Evolutionary conservation across 2,888 invertebrate genomes (phyloP), one percentile per base, ranked within the genome.

Genomic region (Hydraecia micacea): DNA sequence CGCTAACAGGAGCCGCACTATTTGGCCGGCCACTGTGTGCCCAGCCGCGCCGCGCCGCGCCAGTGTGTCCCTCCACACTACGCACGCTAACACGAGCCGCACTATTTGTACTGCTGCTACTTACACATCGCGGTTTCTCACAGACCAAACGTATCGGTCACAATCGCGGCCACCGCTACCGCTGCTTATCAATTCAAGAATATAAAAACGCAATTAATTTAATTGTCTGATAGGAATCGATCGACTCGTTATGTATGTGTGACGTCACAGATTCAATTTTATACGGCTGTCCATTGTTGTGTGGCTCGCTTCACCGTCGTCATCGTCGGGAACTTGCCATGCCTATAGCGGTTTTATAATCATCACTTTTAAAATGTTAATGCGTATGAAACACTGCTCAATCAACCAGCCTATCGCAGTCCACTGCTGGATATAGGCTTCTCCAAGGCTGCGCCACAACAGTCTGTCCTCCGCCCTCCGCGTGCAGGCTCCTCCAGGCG

Each of bases 11-110:
- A n/a, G n/a, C n/a, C n/a, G n/a, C n/a, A n/a, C n/a, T n/a, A n/a
- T n/a, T n/a, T n/a, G n/a, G 9, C n/a, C 77, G 8, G 18, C 77
- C 39, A 21, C 75, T 63, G 49, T 77, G 49, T 63, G n/a, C 25
- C 25, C 49, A 46, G 32, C 58, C 46, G 32, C 42, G 32, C 52
- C 39, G 42, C 32, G 9, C n/a, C 75, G 5, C 73, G 70, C 46
- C 60, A 36, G n/a, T 60, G 58, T 74, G n/a, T 39, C 25, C 6
- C 11, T 36, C 25, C 18, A 46, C 69, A 79, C 49, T 15, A 46
- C 46, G 36, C 32, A n/a, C 21, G 36, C 63, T 62, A 68, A 68
- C 25, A 55, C 75, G 25, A 73, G 52, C 65, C 25, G 25, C 55
- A 25, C 62, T 52, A 11, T 39, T 63, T 28, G n/a, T n/a, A n/a